Base-by-base conservation (phyloP, 2,113 vertebrate species). In the Ptilonorhynchus violaceus region DNA sequence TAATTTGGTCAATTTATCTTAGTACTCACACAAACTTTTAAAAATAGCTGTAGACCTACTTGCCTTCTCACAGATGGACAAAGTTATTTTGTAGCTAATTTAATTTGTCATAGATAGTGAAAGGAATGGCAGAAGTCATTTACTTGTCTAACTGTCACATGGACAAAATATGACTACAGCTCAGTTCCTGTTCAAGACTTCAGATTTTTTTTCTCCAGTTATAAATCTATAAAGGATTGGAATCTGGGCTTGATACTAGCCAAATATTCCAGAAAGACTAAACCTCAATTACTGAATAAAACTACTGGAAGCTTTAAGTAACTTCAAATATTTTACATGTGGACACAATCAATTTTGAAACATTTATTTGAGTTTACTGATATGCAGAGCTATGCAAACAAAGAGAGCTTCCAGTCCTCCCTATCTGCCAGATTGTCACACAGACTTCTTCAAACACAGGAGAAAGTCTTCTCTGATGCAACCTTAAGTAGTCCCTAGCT, bases 41-140 rank as follows among this genome's bases (percentile, higher is more conserved):
- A 86, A 88, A 87, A 47, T 13, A 39, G 22, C 24, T 72, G 12
- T 19, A 59, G 39, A 47, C 28, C 10, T 39, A 10, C 77, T 82
- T 84, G 76, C 37, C 19, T 59, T 47, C 55, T 63, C 16, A 28
- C 19, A 64, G 44, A 62, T 44, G 22, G n/a, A 59, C 22, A 27
- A 85, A 79, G 33, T 46, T 75, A 46, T 50, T 94, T 85, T 79
- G 37, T 52, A 85, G 46, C 19, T 75, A n/a, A 77, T 78, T 78
- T 66, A 56, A 69, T 77, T 88, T 93, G 28, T 13, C 58, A 47
- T 8, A 33, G 63, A 30, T 7, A 12, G 27, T 46, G 53, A 69
- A 85, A 56, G 3, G 24, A 90, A 88, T 18, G 7, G 46, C 46
- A 90, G 28, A 70, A 92, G 22, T 75, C 4, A 52, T 82, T 82